Base-by-base conservation (phyloP, 2,113 vertebrate genomes). In the Bufo gargarizans region DNA sequence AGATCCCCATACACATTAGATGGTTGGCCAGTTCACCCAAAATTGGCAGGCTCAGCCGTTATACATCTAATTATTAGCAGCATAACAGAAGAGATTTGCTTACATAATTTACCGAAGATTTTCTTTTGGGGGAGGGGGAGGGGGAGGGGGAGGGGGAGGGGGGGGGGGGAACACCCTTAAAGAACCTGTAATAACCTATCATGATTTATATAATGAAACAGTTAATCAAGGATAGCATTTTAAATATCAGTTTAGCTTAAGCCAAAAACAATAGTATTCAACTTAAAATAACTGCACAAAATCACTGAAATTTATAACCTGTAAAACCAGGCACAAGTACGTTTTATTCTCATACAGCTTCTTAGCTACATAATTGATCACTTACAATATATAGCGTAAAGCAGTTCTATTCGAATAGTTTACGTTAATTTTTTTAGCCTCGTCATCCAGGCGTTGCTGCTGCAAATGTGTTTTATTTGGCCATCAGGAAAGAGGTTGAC, bases 401-500 rank as follows among this genome's bases (percentile, higher is more conserved):
- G 61, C 43, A 33, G 58, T 69, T 55, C 69, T 86, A 69, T 79
- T 86, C 16, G 49, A 86, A 69, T 69, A 77, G 56, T 55, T 69
- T 69, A 16, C 63, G 45, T 79, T 80, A 69, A 79, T 86, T 86
- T 69, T 86, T 79, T 79, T 61, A 86, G 77, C 33, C 61, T 69
- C 50, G 45, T 50, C 85, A 55, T 86, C 77, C 77, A 86, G 80
- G 77, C 61, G 50, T 86, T 78, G 7, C 85, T 79, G 47, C 76
- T 55, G 20, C 43, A 67, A 80, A 67, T 86, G 59, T 86, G 61
- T 86, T 86, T 86, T 55, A 77, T 69, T 86, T 86, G 85, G 76
- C 77, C 33, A 56, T 79, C 45, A 14, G 56, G 47, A 61, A 80
- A n/a, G 50, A 11, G 22, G n/a, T 76, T 76, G 65, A 59, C 83